phyloP scores from a whole-genome alignment of 2,797 vertebrate genomes.

The Megalops cyprinoides region DNA sequence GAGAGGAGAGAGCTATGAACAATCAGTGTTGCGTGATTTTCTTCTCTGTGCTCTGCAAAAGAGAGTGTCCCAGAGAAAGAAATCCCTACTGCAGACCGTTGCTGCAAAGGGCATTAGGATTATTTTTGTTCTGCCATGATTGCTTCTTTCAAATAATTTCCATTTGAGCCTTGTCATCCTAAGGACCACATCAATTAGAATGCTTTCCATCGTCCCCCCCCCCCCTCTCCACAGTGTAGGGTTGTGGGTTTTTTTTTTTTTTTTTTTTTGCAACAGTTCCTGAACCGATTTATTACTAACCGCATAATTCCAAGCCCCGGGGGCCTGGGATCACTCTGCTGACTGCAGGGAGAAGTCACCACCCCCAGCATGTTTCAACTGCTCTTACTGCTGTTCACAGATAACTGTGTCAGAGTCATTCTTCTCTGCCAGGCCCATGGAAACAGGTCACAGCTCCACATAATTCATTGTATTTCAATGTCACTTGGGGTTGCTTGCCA shows the following conservation, averaged over 20 bases:
- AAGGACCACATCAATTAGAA: slow-evolving; percentile 71
- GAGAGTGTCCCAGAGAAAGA: slow-evolving; percentile 35
- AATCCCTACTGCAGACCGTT: slow-evolving; percentile 26
- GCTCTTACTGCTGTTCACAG: slow-evolving; percentile 61
- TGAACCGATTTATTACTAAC: slow-evolving; percentile 51
- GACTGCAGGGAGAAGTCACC: slow-evolving; percentile 58
- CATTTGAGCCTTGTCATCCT: slow-evolving; percentile 86
- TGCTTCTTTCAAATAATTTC: slow-evolving; percentile 63
- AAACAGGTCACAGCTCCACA: slow-evolving; percentile 71
- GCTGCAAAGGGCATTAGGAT: slow-evolving; percentile 47
- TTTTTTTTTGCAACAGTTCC: slow-evolving; percentile 55
- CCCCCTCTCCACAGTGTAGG: neutral
- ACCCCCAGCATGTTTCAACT: slow-evolving; percentile 65
- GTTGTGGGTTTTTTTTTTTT: too few species aligned
- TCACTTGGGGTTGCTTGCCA: slow-evolving; percentile 53
- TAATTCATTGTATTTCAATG: slow-evolving; percentile 76
- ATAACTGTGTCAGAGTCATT: slow-evolving; percentile 68
- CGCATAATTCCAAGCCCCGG: slow-evolving; percentile 57
- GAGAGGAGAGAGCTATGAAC: slow-evolving; percentile 18
- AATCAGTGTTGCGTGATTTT: slow-evolving; percentile 29
- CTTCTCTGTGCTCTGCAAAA: neutral
- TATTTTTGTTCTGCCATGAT: slow-evolving; percentile 56
- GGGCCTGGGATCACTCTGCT: slow-evolving; percentile 63
- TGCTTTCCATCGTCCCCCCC: slow-evolving; percentile 62
- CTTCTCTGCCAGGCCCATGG: slow-evolving; percentile 72